Base-by-base conservation (phyloP, 1,140 invertebrate species). In the Lycorma delicatula region DNA sequence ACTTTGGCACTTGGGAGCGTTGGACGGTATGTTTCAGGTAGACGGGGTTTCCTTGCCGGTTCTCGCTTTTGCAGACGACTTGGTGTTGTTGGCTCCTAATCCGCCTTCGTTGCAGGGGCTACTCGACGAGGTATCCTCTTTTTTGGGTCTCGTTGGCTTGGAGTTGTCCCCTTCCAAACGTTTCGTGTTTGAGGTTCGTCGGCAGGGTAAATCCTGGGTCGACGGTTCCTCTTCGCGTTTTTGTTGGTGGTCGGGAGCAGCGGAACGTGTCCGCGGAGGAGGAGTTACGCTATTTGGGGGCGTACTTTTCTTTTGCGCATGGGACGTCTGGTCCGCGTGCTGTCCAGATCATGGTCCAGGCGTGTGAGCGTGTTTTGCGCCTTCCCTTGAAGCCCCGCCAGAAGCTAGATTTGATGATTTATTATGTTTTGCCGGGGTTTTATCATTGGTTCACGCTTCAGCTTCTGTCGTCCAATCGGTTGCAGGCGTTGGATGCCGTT, bases 61-160 rank as follows among this genome's bases (percentile, higher is more conserved):
- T 48, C 67, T 54, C 68, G 3, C 18, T 57, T 28, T 11, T 41
- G 27, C 56, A 44, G n/a, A n/a, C n/a, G n/a, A n/a, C n/a, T n/a
- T n/a, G n/a, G n/a, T n/a, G n/a, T n/a, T n/a, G n/a, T n/a, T n/a
- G n/a, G n/a, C n/a, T n/a, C n/a, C n/a, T n/a, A n/a, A n/a, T n/a
- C n/a, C n/a, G n/a, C n/a, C n/a, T n/a, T n/a, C n/a, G n/a, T n/a
- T n/a, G n/a, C n/a, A n/a, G n/a, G n/a, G n/a, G n/a, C n/a, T n/a
- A n/a, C n/a, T n/a, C n/a, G n/a, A n/a, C n/a, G n/a, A n/a, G n/a
- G n/a, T n/a, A n/a, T n/a, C n/a, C n/a, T n/a, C n/a, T n/a, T 23
- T 36, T 64, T 27, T 16, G 23, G 9, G 29, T 28, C 20, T 44
- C 54, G 23, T 27, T n/a, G n/a, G n/a, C n/a, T n/a, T n/a, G n/a